Base-by-base conservation (phyloP, 2,113 vertebrate genomes). In the Syngnathus scovelli region DNA sequence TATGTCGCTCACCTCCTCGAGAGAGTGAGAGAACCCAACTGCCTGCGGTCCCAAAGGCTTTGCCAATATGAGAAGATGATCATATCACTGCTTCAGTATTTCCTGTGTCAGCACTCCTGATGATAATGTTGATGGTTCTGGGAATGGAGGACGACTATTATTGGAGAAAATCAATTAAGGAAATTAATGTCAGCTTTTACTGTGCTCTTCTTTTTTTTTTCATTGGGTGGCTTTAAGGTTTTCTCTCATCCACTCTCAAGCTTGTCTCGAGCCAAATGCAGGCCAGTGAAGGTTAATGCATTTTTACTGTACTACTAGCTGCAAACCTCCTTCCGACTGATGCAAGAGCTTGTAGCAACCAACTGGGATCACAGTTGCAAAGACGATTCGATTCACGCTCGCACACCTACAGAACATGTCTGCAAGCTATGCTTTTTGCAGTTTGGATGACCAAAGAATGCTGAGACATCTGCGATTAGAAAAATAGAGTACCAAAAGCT, bases 241-340 rank as follows among this genome's bases (percentile, higher is more conserved):
- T 83, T 74, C 70, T 75, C 76, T 82, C 83, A 85, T 85, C 82
- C 85, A 83, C 86, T 85, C 79, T 73, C 67, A 2, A 15, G 72
- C 67, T 78, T 73, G 77, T 80, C 81, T 79, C 23, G 51, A 81
- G 83, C 81, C 82, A 92, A 88, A 86, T 78, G 88, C 85, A 85
- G 87, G 19, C 90, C 89, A 92, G 84, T 70, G 80, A 79, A 92
- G 91, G 93, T 94, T 95, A 96, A 96, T 95, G 93, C 89, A 81
- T 94, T 95, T 95, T 92, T 87, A 87, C 88, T 93, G 91, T 93
- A 89, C 83, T 84, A 79, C 70, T 78, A 87, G 89, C 84, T 78
- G 81, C 51, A 58, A 79, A 75, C 65, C 82, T 76, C 71, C 67
- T 83, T 85, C 72, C 68, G 75, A 60, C 37, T 87, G 85, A 85